Evolutionary conservation across 2,797 vertebrate genomes (phyloP).

Genomic region (Cryptoblepharus egeriae): DNA sequence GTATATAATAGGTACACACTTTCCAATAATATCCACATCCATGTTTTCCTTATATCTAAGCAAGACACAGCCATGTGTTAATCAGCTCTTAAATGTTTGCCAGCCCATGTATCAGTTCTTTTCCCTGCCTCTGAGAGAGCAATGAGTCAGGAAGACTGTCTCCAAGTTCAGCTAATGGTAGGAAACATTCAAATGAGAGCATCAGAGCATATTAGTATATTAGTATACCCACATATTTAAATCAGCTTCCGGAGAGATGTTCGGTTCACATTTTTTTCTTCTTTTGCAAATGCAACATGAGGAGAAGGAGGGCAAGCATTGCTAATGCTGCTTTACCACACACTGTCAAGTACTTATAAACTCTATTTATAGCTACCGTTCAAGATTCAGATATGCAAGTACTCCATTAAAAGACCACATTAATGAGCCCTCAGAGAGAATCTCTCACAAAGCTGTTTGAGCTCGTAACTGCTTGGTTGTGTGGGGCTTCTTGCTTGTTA

Average conservation of each 20-base stretch:
- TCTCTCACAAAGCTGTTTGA: conserved; percentile 73
- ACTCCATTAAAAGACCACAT: conserved; percentile 72
- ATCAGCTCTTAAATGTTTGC: neutral
- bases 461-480: conserved; percentile 69
- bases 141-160: conserved; percentile 22
- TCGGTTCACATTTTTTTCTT: neutral
- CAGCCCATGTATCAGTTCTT: conserved; percentile 25
- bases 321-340: conserved; percentile 56
- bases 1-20: neutral
- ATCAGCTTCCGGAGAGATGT: neutral
- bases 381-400: conserved; percentile 68
- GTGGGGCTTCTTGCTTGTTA: conserved; percentile 66
- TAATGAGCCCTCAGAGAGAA: conserved; percentile 74
- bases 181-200: neutral
- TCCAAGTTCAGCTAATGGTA: conserved; percentile 11
- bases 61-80: neutral
- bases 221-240: neutral
- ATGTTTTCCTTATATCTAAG: neutral
- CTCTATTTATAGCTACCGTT: conserved; percentile 71
- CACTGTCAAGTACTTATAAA: conserved; percentile 58
- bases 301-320: conserved; percentile 42
- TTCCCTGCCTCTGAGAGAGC: conserved; percentile 8
- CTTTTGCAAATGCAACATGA: conserved; percentile 37
- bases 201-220: neutral
- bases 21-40: neutral